Evolutionary conservation across 2,888 invertebrate genomes (phyloP), one percentile per base, ranked within the genome.

Genomic region (Yponomeuta cagnagella): DNA sequence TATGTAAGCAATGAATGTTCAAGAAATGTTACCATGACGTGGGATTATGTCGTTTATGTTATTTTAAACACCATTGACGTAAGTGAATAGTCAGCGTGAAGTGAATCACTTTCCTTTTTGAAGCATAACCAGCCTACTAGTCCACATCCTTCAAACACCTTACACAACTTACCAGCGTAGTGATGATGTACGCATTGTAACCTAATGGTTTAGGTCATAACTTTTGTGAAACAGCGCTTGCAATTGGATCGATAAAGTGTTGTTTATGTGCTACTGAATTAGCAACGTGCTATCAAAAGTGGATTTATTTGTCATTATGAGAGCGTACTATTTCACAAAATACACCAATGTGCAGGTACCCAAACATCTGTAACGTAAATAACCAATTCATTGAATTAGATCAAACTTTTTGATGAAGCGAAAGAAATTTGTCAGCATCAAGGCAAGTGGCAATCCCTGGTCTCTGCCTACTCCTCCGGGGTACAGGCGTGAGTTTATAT

Each of bases 271-370:
- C 12, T 58, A 15, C 52, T 4, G 52, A 58, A 58, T 58, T 58
- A 58, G 52, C 52, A 58, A 58, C 52, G 52, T 58, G 52, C 52
- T 58, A 58, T 58, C 52, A 58, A 58, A 58, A 58, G 52, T 58
- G 52, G 52, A 58, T 58, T 58, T 58, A 58, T 58, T 15, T 58
- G 52, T 58, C 52, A 15, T 58, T 15, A 52, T 15, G n/a, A n/a
- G 15, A 52, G 15, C 52, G 52, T 15, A 6, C 12, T 15, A 12
- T 58, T 58, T 58, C 15, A 58, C 52, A 58, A 58, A 5, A 1
- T 58, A 15, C 10, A 9, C 8, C 23, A 23, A 23, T 23, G 23
- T 23, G 23, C 23, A 23, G 10, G 52, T 58, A 58, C 52, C 9
- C 8, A 6, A 43, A 1, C 5, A 2, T 33, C 2, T 33, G 5